These are phyloP conservation scores for Nibea albiflora DNA, from an alignment of 2,113 vertebrate species.

Conservation along the genomic window DNA sequence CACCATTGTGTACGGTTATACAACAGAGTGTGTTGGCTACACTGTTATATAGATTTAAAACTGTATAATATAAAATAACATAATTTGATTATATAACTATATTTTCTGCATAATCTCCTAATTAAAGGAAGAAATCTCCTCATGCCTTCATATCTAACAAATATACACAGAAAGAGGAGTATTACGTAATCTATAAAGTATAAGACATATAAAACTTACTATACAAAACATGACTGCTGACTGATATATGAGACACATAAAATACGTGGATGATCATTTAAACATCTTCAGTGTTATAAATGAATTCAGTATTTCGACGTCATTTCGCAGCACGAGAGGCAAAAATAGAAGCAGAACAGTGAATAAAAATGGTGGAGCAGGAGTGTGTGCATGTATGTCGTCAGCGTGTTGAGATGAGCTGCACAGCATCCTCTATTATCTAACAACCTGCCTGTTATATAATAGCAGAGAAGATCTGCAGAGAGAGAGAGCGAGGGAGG, in stretches of 20 bases:
- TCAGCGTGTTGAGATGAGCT: constrained; percentile 15
- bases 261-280: background rate
- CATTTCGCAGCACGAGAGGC: background rate
- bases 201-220: too few relatives aligned
- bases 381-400: background rate
- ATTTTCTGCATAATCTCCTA: too few relatives aligned
- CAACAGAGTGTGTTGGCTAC: background rate
- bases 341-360: background rate
- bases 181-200: too few relatives aligned
- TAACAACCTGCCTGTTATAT: constrained; percentile 48
- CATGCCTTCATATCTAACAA: too few relatives aligned
- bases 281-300: background rate
- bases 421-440: constrained; percentile 34
- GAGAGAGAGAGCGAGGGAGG: background rate
- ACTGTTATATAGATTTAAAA: too few relatives aligned
- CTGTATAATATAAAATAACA: too few relatives aligned
- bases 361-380: constrained; percentile 17
- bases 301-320: background rate
- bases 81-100: too few relatives aligned
- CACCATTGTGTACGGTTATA: background rate
- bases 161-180: too few relatives aligned
- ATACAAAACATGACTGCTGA: too few relatives aligned
- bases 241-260: background rate
- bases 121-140: too few relatives aligned
- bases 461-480: constrained; percentile 20